Conservation (phyloP, 2,113 vertebrate genomes). For the Rhinolophus ferrumequinum region DNA sequence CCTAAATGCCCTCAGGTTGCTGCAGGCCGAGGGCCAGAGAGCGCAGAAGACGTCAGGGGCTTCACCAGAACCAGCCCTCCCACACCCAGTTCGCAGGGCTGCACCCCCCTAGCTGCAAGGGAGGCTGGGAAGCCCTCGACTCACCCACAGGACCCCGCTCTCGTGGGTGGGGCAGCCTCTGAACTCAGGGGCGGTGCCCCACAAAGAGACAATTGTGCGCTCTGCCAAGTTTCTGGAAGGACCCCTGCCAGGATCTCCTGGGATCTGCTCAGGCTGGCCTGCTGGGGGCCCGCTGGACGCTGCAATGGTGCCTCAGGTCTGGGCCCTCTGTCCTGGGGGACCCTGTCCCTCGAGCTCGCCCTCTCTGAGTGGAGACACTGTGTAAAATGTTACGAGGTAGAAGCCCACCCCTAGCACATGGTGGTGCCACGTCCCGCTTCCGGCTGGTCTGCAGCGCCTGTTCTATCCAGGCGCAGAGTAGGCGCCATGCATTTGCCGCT, state of each 20-base stretch:
- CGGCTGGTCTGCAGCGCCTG: too few species aligned
- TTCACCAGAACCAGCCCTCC: neutral
- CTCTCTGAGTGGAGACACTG: neutral
- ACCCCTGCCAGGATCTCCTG: neutral
- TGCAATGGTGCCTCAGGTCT: too few species aligned
- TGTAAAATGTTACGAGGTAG: too few species aligned
- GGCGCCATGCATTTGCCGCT: fast-evolving
- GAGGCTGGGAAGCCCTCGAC: neutral
- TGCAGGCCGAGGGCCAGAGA: neutral
- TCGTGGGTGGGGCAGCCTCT: neutral
- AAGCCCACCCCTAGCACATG: too few species aligned
- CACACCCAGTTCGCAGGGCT: fast-evolving
- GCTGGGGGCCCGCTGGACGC: neutral
- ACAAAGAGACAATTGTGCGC: neutral
- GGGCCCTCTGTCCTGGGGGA: neutral
- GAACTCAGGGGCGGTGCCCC: neutral
- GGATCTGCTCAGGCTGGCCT: neutral
- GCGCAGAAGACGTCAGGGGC: neutral
- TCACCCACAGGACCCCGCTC: fast-evolving
- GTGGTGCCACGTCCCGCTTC: too few species aligned
- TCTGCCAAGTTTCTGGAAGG: neutral
- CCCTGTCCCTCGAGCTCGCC: fast-evolving
- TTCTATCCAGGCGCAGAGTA: neutral
- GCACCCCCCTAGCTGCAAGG: neutral
- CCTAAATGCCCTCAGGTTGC: neutral